Base-by-base conservation (phyloP, 2,113 vertebrate genomes). In the Hippolais icterina region DNA sequence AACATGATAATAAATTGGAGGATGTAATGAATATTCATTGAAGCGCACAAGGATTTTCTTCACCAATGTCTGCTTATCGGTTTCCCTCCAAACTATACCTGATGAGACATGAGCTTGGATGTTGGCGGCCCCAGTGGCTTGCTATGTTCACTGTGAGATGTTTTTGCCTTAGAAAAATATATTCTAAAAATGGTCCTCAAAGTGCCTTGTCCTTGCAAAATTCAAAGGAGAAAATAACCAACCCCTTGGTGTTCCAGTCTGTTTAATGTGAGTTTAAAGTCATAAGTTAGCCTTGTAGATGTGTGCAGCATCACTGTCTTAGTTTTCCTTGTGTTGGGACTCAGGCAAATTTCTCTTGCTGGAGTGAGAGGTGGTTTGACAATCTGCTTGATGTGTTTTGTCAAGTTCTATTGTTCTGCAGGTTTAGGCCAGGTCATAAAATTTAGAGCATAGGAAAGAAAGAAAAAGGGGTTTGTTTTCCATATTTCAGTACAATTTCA, bases 1-100 rank as follows among this genome's bases (percentile, higher is more conserved):
- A 98, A 98, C 91, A 98, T 94, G 86, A 83, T 96, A 93, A 97
- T 97, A 97, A 97, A 97, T 98, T 97, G 96, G 70, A 94, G 42
- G 71, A 37, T 89, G 63, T 96, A 92, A 96, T 97, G 72, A 97
- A 97, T 98, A 97, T 97, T 96, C 92, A 96, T 94, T 90, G 83
- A 85, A 77, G 71, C 9, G 3, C 35, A n/a, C 56, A 90, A 70
- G 80, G 65, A 70, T 93, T 60, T 60, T 83, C 44, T 72, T 80
- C 86, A 80, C 60, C 69, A 60, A 11, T 57, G 63, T 63, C 60
- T 89, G 41, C 79, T 59, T 72, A 14, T n/a, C 29, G 5, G 46
- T 93, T 89, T 81, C 54, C 13, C 23, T 66, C 49, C 69, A 56
- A 63, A 72, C 35, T 49, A 18, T 24, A 84, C 68, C 64, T 86